Base-by-base conservation (phyloP, 92 coral and sea anemone genomes). In the Parazoanthus atlanticus region DNA sequence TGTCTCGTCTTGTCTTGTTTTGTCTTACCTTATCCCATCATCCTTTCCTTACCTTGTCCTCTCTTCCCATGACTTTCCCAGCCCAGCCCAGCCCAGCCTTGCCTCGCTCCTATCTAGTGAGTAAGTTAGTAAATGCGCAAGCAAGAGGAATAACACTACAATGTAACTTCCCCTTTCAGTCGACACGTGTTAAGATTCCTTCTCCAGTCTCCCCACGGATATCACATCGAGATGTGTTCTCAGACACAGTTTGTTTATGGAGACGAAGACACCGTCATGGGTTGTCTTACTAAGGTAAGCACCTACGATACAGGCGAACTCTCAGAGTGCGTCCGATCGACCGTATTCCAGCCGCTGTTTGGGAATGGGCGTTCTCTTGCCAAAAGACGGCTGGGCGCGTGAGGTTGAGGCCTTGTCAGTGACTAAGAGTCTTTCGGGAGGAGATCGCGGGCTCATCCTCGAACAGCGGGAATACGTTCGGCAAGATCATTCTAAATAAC, bases 161-260 rank as follows among this genome's bases (percentile, higher is more conserved):
- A 21, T 36, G 7, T 38, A 21, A 61, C 28, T 43, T 30, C 66
- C 13, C 12, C 32, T 86, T 92, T 29, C 74, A 96, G 98, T 41
- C 97, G 99, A 64, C 99, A 97, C 36, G 98, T 97, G 92, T 52
- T 97, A 73, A 83, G 99, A 67, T 97, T 97, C 88, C 94, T 97
- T 25, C 91, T 95, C 19, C 99, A 97, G 88, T 94, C 99, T 11
- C 96, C 98, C 54, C 94, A 97, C 89, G 99, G 99, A 26, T 95
- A 90, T 80, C 94, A 97, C 71, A 91, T 97, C 25, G 97, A 92
- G 90, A 90, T 97, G 90, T 96, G 97, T 75, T 97, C 99, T 40
- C 99, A 97, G 89, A 97, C 99, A 9, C 96, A 93, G 23, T 97
- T 97, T 77, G 94, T 96, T 74, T 97, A 94, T 81, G 99, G 99